Percentiles rank a stretch among this genome's conserved stretches.
Evolutionary conservation across 2,888 invertebrate species (phyloP).

Genomic region (Epirrita christyi): DNA sequence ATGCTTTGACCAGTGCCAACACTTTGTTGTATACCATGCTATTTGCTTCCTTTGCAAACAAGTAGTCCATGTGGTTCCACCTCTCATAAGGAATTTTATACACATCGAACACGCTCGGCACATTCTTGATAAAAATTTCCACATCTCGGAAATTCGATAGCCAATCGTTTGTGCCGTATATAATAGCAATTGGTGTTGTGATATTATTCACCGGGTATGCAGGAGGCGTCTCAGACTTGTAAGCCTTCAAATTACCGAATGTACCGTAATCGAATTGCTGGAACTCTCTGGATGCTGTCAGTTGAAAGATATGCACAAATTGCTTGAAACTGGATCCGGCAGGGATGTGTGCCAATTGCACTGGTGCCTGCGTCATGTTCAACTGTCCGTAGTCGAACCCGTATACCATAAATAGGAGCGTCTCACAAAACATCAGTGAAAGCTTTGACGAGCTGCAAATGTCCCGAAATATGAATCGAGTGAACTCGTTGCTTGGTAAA

Average conservation of each 20-base stretch:
- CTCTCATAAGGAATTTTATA: conserved; percentile 35
- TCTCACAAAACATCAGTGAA: conserved; percentile 31
- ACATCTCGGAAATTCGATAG: conserved; percentile 40
- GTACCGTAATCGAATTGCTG: conserved; percentile 45
- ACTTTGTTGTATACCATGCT: conserved; percentile 34
- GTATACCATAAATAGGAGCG: conserved; percentile 33
- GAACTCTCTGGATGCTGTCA: conserved; percentile 41
- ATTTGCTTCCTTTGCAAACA: conserved; percentile 45
- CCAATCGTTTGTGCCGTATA: conserved; percentile 46
- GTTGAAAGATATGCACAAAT: conserved; percentile 53
- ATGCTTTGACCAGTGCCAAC: conserved; percentile 5
- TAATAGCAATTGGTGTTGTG: conserved; percentile 39
- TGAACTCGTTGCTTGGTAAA: conserved; percentile 16
- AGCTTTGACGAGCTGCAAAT: conserved; percentile 11
- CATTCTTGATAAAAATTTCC: conserved; percentile 29
- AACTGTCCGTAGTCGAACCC: conserved; percentile 46
- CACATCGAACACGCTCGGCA: conserved; percentile 40
- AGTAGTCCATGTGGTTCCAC: conserved; percentile 48
- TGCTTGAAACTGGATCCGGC: conserved; percentile 75
- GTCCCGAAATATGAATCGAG: conserved; percentile 4
- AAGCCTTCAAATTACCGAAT: conserved; percentile 37
- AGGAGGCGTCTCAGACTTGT: conserved; percentile 30
- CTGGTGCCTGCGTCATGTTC: conserved; percentile 33
- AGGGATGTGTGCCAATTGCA: conserved; percentile 40
- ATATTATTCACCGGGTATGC: conserved; percentile 34